Evolutionary conservation across 2,797 vertebrate species (phyloP), one percentile per base, ranked within the genome.

Genomic region (Lacerta agilis): DNA sequence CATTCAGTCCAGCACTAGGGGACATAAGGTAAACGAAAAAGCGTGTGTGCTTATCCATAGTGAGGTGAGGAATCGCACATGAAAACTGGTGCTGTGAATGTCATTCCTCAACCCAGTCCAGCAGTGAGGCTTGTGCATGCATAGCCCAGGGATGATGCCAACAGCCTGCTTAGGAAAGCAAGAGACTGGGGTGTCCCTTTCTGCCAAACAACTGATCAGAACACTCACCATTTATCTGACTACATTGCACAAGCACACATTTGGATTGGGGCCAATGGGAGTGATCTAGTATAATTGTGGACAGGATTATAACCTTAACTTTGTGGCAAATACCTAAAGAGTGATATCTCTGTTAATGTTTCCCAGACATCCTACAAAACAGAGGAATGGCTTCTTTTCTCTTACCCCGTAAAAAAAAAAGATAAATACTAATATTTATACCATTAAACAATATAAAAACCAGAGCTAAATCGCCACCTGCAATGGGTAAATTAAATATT

Each of bases 401-500:
- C 41, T 89, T 82, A 87, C 61, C 87, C 89, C 69, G 61, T 88
- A 86, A 92, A 83, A 33, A 33, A n/a, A 88, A 87, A 71, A 91
- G 89, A 94, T 91, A 93, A 94, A 92, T 90, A 92, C 92, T 33
- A 9, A 36, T 92, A 91, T 92, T 93, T 94, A 92, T 91, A 91
- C 90, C 93, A 66, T 93, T 93, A 86, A 94, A 94, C 88, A 85
- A 27, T 90, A 92, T 49, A 0, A 0, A 94, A 91, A 81, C 88
- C 49, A 87, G 75, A 90, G 90, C 95, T 95, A 88, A 96, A 95
- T 96, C 79, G 33, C 97, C 97, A 96, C 97, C 96, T 96, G 95
- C 97, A 95, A 95, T 90, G 96, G 96, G 96, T 96, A 97, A 97
- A 98, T 98, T 97, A 97, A 98, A 97, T 97, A 97, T 97, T 97